Conservation (phyloP, 30 jellyfish, hydroid and myxozoan species). For the Aurelia coerulea region DNA sequence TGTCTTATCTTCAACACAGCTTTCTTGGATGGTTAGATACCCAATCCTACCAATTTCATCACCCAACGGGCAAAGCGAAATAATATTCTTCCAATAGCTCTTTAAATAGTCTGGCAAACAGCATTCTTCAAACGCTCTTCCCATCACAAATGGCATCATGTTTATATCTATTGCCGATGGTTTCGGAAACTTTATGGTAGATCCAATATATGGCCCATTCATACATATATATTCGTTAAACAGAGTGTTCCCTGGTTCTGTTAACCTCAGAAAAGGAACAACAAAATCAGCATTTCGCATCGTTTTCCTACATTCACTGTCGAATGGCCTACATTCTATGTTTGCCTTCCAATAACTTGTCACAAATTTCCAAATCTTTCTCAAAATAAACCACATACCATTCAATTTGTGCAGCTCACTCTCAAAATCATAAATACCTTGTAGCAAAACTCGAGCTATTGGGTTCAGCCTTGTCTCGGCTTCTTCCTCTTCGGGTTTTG, state of each 20-base stretch:
- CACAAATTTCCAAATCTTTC: slow-evolving; percentile 50
- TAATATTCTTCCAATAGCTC: slow-evolving; percentile 15
- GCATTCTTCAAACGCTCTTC: slow-evolving; percentile 9
- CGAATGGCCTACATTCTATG: background rate
- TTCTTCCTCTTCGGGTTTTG: too few relatives aligned
- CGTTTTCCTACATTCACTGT: background rate
- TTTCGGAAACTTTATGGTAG: slow-evolving; percentile 38
- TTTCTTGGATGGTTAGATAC: slow-evolving; percentile 78
- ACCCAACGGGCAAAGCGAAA: background rate
- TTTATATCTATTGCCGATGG: slow-evolving; percentile 61
- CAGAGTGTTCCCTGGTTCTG: background rate
- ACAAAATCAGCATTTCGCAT: background rate
- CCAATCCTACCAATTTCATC: slow-evolving; percentile 51
- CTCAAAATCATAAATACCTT: slow-evolving; percentile 74
- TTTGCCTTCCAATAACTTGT: slow-evolving; percentile 40
- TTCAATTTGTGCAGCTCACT: slow-evolving; percentile 31
- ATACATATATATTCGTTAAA: too few relatives aligned
- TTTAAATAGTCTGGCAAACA: slow-evolving; percentile 43
- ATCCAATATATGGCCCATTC: background rate
- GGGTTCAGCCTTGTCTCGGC: slow-evolving; percentile 30
- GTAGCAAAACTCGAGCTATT: slow-evolving; percentile 44
- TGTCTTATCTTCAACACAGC: slow-evolving; percentile 34
- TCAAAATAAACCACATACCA: slow-evolving; percentile 71
- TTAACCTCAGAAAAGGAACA: background rate
- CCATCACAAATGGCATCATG: slow-evolving; percentile 84